Evolutionary conservation across 2,888 invertebrate species (phyloP).

Genomic region (Hirtodrosophila alboralis): DNA sequence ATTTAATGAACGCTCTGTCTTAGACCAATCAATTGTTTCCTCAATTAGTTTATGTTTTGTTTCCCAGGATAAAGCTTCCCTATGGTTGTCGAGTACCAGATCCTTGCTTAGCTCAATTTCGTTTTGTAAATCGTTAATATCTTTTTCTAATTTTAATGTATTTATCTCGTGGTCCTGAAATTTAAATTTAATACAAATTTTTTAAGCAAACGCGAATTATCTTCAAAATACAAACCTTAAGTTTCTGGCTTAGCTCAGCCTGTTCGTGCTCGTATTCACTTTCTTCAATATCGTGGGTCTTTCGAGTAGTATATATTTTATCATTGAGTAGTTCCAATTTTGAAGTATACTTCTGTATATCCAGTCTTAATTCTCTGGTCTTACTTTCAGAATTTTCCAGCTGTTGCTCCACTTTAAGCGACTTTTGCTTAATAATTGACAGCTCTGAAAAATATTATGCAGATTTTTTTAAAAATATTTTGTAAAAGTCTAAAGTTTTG

Average conservation of each 20-base stretch:
- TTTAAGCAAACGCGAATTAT: not conserved
- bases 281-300: constrained; percentile 85
- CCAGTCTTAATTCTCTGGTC: constrained; percentile 86
- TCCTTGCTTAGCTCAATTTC: constrained; percentile 86
- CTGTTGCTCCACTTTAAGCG: constrained; percentile 88
- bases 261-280: constrained; percentile 86
- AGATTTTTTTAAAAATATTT: not conserved
- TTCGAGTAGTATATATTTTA: constrained; percentile 86
- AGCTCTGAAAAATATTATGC: constrained; percentile 65
- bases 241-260: constrained; percentile 85
- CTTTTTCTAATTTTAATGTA: constrained; percentile 88
- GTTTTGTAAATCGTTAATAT: constrained; percentile 87
- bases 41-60: constrained; percentile 90
- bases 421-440: constrained; percentile 89
- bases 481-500: too few species aligned
- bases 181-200: not conserved
- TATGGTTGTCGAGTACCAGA: constrained; percentile 87
- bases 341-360: constrained; percentile 87
- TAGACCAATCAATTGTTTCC: constrained; percentile 89
- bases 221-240: constrained; percentile 83
- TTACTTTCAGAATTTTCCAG: constrained; percentile 86
- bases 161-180: constrained; percentile 88
- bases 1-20: constrained; percentile 87
- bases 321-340: constrained; percentile 86
- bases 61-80: constrained; percentile 92